These are phyloP conservation scores for Taenaris catops DNA, from an alignment of 2,888 invertebrate genomes.

Conservation along the genomic window DNA sequence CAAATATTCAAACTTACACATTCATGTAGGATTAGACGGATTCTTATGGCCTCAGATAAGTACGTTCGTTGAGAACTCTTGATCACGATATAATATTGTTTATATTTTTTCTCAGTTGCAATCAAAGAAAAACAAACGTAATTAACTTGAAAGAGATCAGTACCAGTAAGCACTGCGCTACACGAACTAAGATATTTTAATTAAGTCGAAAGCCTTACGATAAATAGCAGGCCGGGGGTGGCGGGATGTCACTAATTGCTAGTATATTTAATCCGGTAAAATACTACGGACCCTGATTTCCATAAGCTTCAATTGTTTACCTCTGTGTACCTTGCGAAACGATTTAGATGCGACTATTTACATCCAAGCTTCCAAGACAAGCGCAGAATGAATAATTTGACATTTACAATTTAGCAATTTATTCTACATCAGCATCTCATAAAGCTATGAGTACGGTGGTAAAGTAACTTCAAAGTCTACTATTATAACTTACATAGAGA, in stretches of 20 bases:
- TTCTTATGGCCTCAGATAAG: no score
- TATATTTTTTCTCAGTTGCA: background rate
- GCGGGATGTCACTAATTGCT: conserved; percentile 70
- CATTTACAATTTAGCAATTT: no score
- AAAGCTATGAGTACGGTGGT: no score
- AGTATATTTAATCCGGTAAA: conserved; percentile 77
- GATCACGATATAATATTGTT: no score
- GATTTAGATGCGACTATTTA: conserved; percentile 64
- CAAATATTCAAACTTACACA: no score
- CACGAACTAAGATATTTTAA: conserved; percentile 75
- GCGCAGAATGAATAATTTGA: no score
- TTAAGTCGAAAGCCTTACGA: conserved; percentile 73
- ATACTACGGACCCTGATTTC: conserved; percentile 72
- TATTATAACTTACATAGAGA: no score
- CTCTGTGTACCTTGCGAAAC: conserved; percentile 55
- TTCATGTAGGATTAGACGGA: no score
- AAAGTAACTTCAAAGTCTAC: no score
- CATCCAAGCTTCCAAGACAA: conserved; percentile 56
- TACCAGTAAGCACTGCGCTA: conserved; percentile 44
- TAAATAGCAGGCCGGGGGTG: conserved; percentile 64
- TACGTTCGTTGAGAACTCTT: no score
- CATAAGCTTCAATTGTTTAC: conserved; percentile 76
- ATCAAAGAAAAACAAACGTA: conserved; percentile 35
- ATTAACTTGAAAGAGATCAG: conserved; percentile 49
- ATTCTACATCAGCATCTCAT: no score